These are phyloP conservation scores for Chrosomus eos DNA, from an alignment of 2,797 vertebrate species.

Conservation along the genomic window DNA sequence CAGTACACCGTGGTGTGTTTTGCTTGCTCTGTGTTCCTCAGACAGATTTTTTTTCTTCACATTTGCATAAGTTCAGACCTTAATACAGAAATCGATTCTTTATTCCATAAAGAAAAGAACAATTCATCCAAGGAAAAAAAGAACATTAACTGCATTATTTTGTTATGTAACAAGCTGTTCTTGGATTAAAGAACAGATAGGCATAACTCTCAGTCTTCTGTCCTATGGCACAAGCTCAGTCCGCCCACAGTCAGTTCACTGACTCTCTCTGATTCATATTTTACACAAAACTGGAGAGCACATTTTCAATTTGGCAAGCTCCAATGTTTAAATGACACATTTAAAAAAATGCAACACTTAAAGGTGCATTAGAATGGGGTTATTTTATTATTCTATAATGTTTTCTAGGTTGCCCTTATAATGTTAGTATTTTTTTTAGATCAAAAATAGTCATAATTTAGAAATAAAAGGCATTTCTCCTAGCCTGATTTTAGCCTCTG, in stretches of 20 bases:
- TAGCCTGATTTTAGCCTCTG: no score
- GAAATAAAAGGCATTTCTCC: no score
- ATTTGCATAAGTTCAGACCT: not conserved
- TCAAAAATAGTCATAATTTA: no score
- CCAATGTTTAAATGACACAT: not conserved
- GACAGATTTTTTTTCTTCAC: not conserved
- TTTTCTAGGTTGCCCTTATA: no score
- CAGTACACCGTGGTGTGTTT: not conserved
- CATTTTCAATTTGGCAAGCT: constrained; percentile 15
- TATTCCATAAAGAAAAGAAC: not conserved
- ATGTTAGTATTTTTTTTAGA: no score
- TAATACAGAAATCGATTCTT: not conserved
- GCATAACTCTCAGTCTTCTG: not conserved
- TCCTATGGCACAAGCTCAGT: not conserved
- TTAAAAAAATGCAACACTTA: not conserved
- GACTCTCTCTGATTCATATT: not conserved
- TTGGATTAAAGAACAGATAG: not conserved
- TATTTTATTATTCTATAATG: no score
- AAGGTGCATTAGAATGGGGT: no score
- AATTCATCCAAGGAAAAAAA: not conserved
- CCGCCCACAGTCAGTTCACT: not conserved
- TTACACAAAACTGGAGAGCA: constrained; percentile 1
- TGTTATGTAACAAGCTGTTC: not conserved
- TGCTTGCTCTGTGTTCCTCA: not conserved
- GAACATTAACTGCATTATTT: not conserved